Evolutionary conservation across 2,797 vertebrate species (phyloP).

Genomic region (Catamblyrhynchus diadema): DNA sequence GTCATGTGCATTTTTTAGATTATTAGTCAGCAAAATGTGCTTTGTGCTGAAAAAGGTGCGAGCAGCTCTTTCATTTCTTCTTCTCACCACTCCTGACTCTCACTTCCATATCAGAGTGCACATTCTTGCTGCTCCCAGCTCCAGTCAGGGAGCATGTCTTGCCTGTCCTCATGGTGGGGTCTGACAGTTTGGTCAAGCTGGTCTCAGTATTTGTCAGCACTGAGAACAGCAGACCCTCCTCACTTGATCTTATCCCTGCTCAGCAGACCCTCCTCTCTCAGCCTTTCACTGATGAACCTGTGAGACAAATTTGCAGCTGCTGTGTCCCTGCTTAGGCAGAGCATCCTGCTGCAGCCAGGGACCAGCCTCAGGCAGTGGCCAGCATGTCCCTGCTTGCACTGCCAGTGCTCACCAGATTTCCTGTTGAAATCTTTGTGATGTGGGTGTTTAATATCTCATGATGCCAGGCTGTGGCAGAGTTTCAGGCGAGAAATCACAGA

Average conservation of each 20-base stretch:
- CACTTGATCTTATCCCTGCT: not conserved
- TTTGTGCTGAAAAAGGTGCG: not conserved
- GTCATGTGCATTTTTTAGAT: not conserved
- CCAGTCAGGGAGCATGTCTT: not conserved
- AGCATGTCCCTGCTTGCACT: not conserved
- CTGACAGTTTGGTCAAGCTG: not conserved
- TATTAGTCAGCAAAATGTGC: not conserved
- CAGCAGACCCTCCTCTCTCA: not conserved
- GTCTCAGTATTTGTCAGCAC: not conserved
- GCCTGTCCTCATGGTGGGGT: not conserved
- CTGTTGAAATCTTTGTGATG: not conserved
- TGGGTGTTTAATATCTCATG: rapidly evolving
- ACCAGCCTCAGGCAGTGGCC: not conserved
- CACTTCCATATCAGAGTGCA: not conserved
- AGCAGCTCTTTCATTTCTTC: not conserved
- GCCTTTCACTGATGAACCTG: not conserved
- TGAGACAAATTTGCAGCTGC: not conserved
- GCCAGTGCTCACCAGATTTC: not conserved
- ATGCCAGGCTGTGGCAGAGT: not conserved
- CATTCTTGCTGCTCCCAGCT: not conserved
- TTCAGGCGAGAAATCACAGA: not conserved
- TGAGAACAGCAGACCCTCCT: not conserved
- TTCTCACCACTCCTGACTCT: not conserved
- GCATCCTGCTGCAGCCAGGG: not conserved
- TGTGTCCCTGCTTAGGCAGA: not conserved